Conservation (phyloP, 2,797 vertebrate species). For the Semaprochilodus insignis region DNA sequence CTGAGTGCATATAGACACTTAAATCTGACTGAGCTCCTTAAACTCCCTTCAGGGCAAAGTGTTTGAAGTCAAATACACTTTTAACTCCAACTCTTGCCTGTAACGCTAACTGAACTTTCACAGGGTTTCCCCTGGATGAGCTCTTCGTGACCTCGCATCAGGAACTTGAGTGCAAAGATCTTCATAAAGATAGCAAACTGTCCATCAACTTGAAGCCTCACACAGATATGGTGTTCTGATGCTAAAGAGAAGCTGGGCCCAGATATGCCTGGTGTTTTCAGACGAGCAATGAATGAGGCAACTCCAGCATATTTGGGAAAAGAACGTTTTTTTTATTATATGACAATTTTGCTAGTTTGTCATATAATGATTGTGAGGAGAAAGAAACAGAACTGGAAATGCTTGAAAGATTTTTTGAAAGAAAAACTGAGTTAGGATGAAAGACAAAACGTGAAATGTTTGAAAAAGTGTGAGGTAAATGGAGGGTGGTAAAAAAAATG, state of each 20-base stretch:
- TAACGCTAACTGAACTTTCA: not conserved
- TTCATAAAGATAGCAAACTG: not conserved
- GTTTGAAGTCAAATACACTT: slow-evolving; percentile 28
- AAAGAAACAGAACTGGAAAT: not conserved
- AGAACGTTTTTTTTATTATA: not conserved
- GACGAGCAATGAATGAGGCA: no score
- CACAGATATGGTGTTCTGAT: not conserved
- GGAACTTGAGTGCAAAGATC: not conserved
- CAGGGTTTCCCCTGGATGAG: not conserved
- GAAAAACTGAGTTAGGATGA: not conserved
- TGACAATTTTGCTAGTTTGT: not conserved
- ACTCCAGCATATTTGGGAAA: not conserved
- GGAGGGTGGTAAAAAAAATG: not conserved
- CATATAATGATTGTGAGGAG: not conserved
- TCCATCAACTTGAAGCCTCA: slow-evolving; percentile 6
- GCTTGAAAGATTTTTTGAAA: not conserved
- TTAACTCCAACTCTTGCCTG: slow-evolving; percentile 16
- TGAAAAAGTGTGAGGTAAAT: no score
- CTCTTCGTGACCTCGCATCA: not conserved
- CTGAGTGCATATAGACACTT: slow-evolving; percentile 14
- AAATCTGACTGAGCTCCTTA: slow-evolving; percentile 30
- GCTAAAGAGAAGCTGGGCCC: not conserved
- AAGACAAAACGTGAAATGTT: not conserved
- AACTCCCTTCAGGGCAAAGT: slow-evolving; percentile 27
- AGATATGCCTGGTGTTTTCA: not conserved